Base-by-base conservation (phyloP, 2,888 invertebrate genomes). In the Drosophila pegasa region DNA sequence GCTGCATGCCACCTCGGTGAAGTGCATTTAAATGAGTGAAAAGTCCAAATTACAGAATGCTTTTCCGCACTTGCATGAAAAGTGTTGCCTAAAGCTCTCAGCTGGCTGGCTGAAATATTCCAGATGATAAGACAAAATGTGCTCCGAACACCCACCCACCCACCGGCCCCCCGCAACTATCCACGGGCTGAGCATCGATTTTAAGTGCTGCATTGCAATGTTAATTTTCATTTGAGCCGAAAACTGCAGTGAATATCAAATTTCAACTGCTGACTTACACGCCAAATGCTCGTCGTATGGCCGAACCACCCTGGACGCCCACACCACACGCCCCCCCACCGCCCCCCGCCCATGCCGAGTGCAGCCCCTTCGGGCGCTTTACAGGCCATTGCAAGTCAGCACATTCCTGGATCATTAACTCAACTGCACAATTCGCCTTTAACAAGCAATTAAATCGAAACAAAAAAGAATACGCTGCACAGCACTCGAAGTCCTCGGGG, bases 381-480 rank as follows among this genome's bases (percentile, higher is more conserved):
- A 68, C 62, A 68, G 78, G 62, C 55, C 52, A 61, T 63, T 65
- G 78, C 82, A 75, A 84, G 78, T 87, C 89, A 88, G 83, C 81
- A 88, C 80, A 88, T 83, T 81, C 89, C 73, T 78, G 85, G 76
- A 85, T 85, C 86, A 89, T 87, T 77, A 87, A 79, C 82, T 67
- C 69, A 88, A 73, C 78, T 81, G 76, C 85, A 87, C 81, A 88
- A 89, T 88, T 83, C 84, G 70, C 77, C 87, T 83, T 87, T 85
- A 85, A 85, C 85, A 85, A 89, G 89, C 85, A 86, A 86, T 86
- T 89, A 86, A 89, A 86, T 88, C 86, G 85, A 85, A 87, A 86
- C 85, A 85, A 89, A 85, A 64, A 72, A 64, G 45, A 45, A 29
- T 29, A 16, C 20, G 38, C 35, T 67, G 56, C 50, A 71, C 60